Evolutionary conservation across 2,113 vertebrate species (phyloP).

Genomic region (Lethenteron reissneri): DNA sequence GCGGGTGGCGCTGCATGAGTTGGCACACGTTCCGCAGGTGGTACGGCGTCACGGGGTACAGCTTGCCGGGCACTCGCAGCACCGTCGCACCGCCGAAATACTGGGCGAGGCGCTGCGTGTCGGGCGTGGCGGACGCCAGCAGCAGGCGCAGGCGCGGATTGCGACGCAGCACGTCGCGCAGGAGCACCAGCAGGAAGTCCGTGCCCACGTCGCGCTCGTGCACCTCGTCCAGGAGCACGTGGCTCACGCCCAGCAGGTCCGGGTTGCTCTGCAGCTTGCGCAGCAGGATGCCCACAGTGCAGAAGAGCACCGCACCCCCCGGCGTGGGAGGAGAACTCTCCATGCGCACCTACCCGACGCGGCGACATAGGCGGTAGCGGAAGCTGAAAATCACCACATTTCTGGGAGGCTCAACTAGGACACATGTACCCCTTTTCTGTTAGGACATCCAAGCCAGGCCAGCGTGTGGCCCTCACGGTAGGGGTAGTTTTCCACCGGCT

Average conservation of each 20-base stretch:
- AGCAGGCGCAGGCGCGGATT: constrained; percentile 53
- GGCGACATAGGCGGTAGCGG: background rate
- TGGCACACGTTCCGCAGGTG: constrained; percentile 57
- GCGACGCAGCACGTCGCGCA: constrained; percentile 35
- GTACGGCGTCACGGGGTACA: constrained; percentile 64
- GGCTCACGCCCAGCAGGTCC: constrained; percentile 53
- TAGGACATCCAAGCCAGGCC: too few relatives aligned
- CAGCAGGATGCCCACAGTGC: constrained; percentile 73
- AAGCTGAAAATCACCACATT: background rate
- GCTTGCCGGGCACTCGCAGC: constrained; percentile 67
- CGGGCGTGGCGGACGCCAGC: constrained; percentile 79
- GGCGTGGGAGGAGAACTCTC: constrained; percentile 51
- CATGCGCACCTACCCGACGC: constrained; percentile 34
- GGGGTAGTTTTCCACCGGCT: too few relatives aligned
- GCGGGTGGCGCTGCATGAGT: background rate
- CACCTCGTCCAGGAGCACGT: constrained; percentile 81
- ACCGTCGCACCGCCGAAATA: constrained; percentile 65
- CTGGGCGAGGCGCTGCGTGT: constrained; percentile 48
- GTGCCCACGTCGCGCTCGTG: constrained; percentile 88
- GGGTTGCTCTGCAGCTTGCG: constrained; percentile 70
- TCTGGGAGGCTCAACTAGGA: too few relatives aligned
- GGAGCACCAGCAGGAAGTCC: constrained; percentile 70
- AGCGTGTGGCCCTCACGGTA: too few relatives aligned
- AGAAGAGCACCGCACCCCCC: constrained; percentile 71
- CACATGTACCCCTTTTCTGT: too few relatives aligned